Conservation (phyloP, 1,140 invertebrate genomes). For the Whitmania pigra region DNA sequence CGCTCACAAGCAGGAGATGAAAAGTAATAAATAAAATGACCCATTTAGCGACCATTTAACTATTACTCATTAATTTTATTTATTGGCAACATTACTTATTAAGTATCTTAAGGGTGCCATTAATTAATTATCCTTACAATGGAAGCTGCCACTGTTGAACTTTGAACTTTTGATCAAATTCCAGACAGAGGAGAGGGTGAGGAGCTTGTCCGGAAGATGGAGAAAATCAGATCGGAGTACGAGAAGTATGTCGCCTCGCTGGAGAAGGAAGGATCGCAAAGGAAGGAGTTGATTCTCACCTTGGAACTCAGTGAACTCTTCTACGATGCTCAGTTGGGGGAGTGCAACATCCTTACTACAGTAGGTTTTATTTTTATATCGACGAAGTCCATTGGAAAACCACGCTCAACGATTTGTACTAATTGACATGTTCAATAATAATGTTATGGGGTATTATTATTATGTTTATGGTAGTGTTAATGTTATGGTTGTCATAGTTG, state of each 20-base stretch:
- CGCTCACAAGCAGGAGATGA: slow-evolving; percentile 8
- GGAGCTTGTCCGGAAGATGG: slow-evolving; percentile 70
- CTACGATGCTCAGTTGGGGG: slow-evolving; percentile 72
- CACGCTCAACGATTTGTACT: too few species aligned
- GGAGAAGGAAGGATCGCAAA: slow-evolving; percentile 66
- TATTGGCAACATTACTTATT: too few species aligned
- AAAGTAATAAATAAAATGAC: background rate
- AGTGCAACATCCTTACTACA: slow-evolving; percentile 82
- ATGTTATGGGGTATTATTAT: too few species aligned
- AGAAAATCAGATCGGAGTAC: slow-evolving; percentile 61
- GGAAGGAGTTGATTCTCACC: slow-evolving; percentile 60
- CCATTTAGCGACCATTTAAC: background rate
- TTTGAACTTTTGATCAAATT: slow-evolving; percentile 10
- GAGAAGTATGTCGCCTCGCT: slow-evolving; percentile 66
- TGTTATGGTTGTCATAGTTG: too few species aligned
- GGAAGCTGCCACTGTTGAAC: too few species aligned
- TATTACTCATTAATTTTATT: too few species aligned
- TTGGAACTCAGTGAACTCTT: slow-evolving; percentile 69
- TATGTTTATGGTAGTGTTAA: too few species aligned
- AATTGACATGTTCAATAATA: too few species aligned
- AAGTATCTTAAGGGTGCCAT: too few species aligned
- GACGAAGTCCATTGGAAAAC: too few species aligned
- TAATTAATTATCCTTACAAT: too few species aligned
- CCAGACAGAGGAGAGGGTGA: slow-evolving; percentile 66
- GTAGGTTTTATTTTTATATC: slow-evolving; percentile 49